Conservation (phyloP, 1,140 invertebrate species). For the Drosophila albomicans region DNA sequence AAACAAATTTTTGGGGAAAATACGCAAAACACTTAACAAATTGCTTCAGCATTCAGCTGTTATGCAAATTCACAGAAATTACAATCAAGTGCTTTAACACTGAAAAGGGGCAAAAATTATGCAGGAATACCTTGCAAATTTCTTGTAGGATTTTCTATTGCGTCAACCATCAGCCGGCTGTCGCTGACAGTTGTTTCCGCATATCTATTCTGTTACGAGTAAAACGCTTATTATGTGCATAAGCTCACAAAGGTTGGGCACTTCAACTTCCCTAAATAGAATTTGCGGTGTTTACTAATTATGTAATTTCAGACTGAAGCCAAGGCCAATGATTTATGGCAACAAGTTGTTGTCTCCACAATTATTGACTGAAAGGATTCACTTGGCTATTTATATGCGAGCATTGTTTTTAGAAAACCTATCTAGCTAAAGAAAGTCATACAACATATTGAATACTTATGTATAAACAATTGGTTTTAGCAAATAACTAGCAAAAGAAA, state of each 20-base stretch:
- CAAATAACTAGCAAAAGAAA: no score
- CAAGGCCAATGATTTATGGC: not conserved
- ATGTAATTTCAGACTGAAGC: not conserved
- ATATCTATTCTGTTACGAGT: not conserved
- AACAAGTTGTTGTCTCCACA: not conserved
- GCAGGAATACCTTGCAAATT: not conserved
- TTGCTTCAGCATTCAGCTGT: constrained; percentile 1
- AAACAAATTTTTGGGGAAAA: not conserved
- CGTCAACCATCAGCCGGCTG: not conserved
- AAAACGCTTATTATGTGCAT: not conserved
- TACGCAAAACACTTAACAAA: constrained; percentile 25
- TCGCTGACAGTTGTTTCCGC: not conserved
- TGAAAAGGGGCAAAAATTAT: not conserved
- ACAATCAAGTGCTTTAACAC: not conserved
- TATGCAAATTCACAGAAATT: constrained; percentile 14
- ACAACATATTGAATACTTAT: no score
- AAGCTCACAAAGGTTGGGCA: not conserved
- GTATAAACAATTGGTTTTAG: no score
- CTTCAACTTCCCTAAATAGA: not conserved
- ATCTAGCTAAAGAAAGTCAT: no score
- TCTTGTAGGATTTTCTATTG: not conserved
- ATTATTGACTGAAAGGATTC: constrained; percentile 2
- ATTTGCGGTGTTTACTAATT: not conserved
- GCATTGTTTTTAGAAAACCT: not conserved
- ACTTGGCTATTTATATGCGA: not conserved